Percentiles rank a stretch among this genome's conserved stretches.
These are phyloP conservation scores for Dryas iulia DNA, from an alignment of 1,140 invertebrate genomes.

Conservation along the genomic window DNA sequence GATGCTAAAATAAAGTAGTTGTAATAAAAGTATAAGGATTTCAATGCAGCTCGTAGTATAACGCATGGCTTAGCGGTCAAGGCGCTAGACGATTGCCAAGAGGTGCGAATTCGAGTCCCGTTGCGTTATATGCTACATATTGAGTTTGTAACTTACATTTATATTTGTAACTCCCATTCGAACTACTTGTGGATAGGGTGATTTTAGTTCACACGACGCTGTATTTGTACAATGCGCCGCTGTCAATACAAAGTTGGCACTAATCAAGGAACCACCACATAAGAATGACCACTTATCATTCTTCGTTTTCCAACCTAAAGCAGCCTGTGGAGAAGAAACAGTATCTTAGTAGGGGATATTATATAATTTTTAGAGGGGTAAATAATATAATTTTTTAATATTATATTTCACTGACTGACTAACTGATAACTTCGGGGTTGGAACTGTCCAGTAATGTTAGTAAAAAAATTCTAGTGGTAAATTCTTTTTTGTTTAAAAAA, in stretches of 20 bases:
- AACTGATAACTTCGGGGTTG: no score
- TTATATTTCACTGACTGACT: no score
- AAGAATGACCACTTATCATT: conserved; percentile 29
- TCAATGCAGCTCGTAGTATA: no score
- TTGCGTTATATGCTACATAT: no score
- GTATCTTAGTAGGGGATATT: not conserved
- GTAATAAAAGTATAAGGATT: no score
- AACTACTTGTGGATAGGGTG: conserved; percentile 43
- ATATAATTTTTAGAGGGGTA: not conserved
- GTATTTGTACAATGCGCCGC: conserved; percentile 32
- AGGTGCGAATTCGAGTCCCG: no score
- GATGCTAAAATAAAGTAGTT: no score
- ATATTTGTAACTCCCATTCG: conserved; percentile 61
- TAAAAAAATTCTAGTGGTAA: no score
- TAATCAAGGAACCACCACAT: conserved; percentile 35
- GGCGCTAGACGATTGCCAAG: no score
- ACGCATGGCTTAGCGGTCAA: no score
- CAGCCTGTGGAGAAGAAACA: not conserved
- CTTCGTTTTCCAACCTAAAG: conserved; percentile 14
- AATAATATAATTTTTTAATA: not conserved
- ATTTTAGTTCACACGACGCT: not conserved
- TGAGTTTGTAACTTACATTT: conserved; percentile 12
- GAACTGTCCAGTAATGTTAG: no score
- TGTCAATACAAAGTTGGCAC: conserved; percentile 29
- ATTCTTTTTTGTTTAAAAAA: not conserved